Evolutionary conservation across 2,797 vertebrate species (phyloP).

Genomic region (Sebastes trivittatus): DNA sequence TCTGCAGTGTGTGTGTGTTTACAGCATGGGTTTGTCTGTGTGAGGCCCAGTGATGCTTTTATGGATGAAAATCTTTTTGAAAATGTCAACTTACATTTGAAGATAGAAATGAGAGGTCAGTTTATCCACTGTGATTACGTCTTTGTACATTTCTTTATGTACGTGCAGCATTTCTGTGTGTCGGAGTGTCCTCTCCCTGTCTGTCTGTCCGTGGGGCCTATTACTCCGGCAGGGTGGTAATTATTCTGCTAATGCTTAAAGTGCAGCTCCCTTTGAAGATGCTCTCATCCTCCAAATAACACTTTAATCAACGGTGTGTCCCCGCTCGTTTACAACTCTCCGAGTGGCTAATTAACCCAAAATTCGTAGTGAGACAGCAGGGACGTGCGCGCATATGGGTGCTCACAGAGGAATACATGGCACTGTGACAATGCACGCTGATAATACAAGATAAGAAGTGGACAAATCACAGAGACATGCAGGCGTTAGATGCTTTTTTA

Average conservation of each 20-base stretch:
- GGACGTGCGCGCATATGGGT: constrained; percentile 23
- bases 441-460: neutral
- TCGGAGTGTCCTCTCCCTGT: neutral
- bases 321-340: constrained; percentile 67
- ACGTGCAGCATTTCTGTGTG: neutral
- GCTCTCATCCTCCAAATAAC: constrained; percentile 60
- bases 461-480: constrained; percentile 3
- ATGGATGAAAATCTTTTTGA: neutral
- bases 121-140: neutral
- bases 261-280: constrained; percentile 68
- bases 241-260: constrained; percentile 70
- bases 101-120: neutral
- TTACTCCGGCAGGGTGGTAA: constrained; percentile 56
- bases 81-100: neutral
- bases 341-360: constrained; percentile 69
- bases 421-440: neutral
- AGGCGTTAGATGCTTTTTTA: neutral
- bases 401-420: constrained; percentile 35
- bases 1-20: neutral
- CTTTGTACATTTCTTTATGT: neutral
- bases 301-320: constrained; percentile 70
- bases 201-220: constrained; percentile 36
- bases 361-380: constrained; percentile 45
- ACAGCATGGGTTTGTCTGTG: neutral
- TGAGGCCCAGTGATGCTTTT: neutral